Conservation (phyloP, 2,888 invertebrate species). For the Taphrorychus bicolor region DNA sequence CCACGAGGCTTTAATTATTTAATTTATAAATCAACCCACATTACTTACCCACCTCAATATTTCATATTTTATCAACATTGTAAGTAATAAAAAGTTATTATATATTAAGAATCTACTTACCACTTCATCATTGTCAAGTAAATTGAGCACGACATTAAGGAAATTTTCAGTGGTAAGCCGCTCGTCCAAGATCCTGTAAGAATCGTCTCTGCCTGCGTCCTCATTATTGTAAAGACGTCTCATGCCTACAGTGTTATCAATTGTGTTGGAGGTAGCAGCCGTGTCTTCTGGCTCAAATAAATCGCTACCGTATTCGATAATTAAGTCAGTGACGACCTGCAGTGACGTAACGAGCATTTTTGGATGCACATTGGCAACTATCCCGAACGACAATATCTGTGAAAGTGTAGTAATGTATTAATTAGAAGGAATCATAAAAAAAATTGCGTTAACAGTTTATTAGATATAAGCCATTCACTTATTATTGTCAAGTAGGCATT, state of each 20-base stretch:
- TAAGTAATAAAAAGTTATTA: too few species aligned
- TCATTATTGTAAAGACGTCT: slow-evolving; percentile 36
- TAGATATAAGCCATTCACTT: too few species aligned
- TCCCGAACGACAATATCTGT: background rate
- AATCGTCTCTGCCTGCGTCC: slow-evolving; percentile 32
- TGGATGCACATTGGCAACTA: background rate
- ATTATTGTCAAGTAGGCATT: too few species aligned
- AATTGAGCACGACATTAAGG: slow-evolving; percentile 41
- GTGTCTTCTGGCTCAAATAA: slow-evolving; percentile 24
- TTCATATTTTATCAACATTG: too few species aligned
- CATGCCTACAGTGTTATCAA: background rate
- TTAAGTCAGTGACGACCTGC: slow-evolving; percentile 38
- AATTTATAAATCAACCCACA: too few species aligned
- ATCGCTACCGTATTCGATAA: slow-evolving; percentile 34
- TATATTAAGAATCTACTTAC: background rate
- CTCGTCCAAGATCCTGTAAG: slow-evolving; percentile 5
- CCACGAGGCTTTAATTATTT: too few species aligned
- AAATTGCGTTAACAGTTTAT: too few species aligned
- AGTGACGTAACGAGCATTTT: slow-evolving; percentile 26
- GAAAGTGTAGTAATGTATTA: too few species aligned
- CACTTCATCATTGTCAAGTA: slow-evolving; percentile 45
- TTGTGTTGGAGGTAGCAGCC: background rate
- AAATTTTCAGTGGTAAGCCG: slow-evolving; percentile 31
- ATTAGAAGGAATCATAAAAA: too few species aligned
- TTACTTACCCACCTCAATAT: background rate